Base-by-base conservation (phyloP, 2,888 invertebrate genomes). In the Diadegma fenestrale region DNA sequence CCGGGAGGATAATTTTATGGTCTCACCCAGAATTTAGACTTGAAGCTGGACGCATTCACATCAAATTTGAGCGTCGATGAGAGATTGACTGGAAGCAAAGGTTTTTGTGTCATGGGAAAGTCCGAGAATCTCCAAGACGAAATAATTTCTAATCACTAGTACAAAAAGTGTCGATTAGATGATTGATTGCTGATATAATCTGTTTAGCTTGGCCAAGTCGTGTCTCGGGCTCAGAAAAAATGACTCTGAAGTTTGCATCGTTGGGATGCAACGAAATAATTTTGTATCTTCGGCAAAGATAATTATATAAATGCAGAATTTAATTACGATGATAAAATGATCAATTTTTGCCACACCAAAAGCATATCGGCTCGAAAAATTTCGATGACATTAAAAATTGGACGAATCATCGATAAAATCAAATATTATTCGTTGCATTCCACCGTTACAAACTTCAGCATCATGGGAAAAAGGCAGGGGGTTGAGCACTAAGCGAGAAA, bases 401-500 rank as follows among this genome's bases (percentile, higher is more conserved):
- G n/a, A n/a, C n/a, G n/a, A n/a, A n/a, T n/a, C n/a, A n/a, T n/a
- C n/a, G n/a, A n/a, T n/a, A n/a, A n/a, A n/a, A n/a, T n/a, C n/a
- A n/a, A n/a, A n/a, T n/a, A n/a, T n/a, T n/a, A n/a, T n/a, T n/a
- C n/a, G n/a, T n/a, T n/a, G n/a, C n/a, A n/a, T n/a, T n/a, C n/a
- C n/a, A n/a, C n/a, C n/a, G n/a, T n/a, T n/a, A n/a, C n/a, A n/a
- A n/a, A n/a, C n/a, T n/a, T n/a, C n/a, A n/a, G n/a, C n/a, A n/a
- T n/a, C n/a, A n/a, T n/a, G n/a, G n/a, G 4, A 33, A 33, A 4
- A 4, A 33, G 12, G 37, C 37, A 43, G 48, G 45, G 61, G 26
- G 58, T 58, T 26, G 33, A 37, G 63, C 17, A 63, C 41, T 58
- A 63, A 69, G 75, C 19, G 63, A 81, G 81, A 81, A 81, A 81